Percentiles rank a stretch among this genome's conserved stretches.
Evolutionary conservation across 2,888 invertebrate species (phyloP).

Genomic region (Cantharis lateralis): DNA sequence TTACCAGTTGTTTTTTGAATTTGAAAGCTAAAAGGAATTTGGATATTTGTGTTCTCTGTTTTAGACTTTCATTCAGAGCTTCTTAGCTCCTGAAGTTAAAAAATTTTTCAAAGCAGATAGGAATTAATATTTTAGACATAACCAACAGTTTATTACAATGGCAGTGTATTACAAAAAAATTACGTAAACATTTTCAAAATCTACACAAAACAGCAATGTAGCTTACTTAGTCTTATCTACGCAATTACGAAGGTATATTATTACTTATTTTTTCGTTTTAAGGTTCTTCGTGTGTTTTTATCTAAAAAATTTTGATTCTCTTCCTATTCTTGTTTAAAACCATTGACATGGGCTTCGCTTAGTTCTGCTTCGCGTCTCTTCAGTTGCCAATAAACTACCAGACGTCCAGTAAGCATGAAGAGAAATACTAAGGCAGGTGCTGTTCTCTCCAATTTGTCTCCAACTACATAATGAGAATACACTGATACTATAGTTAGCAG

Average conservation of each 20-base stretch:
- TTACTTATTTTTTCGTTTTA: neutral
- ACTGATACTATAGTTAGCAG: constrained; percentile 86
- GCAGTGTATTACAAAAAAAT: constrained; percentile 24
- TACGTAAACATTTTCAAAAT: neutral
- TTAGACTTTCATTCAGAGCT: too few species aligned
- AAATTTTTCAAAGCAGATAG: too few species aligned
- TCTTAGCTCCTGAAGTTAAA: too few species aligned
- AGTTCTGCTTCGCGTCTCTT: constrained; percentile 55
- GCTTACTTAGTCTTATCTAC: neutral
- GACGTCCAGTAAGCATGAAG: constrained; percentile 87
- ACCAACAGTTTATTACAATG: constrained; percentile 10
- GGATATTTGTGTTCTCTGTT: too few species aligned
- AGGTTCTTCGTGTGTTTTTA: neutral
- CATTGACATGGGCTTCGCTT: constrained; percentile 46
- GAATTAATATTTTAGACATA: neutral
- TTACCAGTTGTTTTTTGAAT: too few species aligned
- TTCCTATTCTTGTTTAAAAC: constrained; percentile 54
- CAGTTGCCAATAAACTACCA: constrained; percentile 80
- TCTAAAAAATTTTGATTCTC: constrained; percentile 1
- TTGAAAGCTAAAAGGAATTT: too few species aligned
- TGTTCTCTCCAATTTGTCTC: constrained; percentile 88
- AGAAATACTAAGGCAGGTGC: constrained; percentile 90
- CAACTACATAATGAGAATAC: constrained; percentile 91
- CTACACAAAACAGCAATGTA: constrained; percentile 6
- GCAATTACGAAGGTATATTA: neutral